These are phyloP conservation scores for Etheostoma cragini DNA, from an alignment of 2,113 vertebrate genomes.

Conservation along the genomic window DNA sequence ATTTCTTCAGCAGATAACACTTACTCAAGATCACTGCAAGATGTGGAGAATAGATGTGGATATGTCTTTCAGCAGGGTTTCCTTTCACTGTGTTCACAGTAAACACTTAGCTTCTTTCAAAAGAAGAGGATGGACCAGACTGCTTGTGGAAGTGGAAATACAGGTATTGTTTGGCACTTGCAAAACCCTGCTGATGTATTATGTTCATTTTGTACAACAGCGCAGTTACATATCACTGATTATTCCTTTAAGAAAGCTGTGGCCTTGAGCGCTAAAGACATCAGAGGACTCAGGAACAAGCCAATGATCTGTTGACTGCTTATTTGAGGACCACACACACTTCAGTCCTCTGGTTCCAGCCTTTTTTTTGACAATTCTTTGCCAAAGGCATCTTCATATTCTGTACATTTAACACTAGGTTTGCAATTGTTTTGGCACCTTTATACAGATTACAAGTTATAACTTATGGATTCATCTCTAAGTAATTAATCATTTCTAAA, in stretches of 20 bases:
- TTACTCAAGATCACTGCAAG: conserved; percentile 17
- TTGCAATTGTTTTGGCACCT: neutral
- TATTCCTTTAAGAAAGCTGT: conserved; percentile 45
- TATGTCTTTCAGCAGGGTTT: conserved; percentile 1
- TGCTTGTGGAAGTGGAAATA: conserved; percentile 28
- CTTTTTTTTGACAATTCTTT: conserved; percentile 2
- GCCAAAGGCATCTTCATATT: neutral
- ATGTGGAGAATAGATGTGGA: neutral
- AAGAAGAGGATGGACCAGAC: conserved; percentile 1
- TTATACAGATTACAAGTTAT: neutral
- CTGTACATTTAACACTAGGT: neutral
- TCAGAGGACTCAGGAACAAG: conserved; percentile 45
- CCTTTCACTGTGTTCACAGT: neutral
- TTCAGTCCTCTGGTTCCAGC: conserved; percentile 10
- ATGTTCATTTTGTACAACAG: conserved; percentile 64
- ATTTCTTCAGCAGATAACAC: conserved; percentile 23
- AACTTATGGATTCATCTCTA: neutral
- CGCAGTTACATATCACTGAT: conserved; percentile 60
- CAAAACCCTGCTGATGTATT: conserved; percentile 41
- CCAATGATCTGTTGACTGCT: conserved; percentile 51
- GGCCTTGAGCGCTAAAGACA: conserved; percentile 45
- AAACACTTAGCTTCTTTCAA: neutral
- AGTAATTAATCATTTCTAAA: neutral
- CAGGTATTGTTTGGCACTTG: conserved; percentile 31
- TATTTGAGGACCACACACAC: conserved; percentile 55